Percentiles rank a stretch among this genome's conserved stretches.
phyloP scores from a whole-genome alignment of 1,140 invertebrate species.

The Drosophila quadrilineata region DNA sequence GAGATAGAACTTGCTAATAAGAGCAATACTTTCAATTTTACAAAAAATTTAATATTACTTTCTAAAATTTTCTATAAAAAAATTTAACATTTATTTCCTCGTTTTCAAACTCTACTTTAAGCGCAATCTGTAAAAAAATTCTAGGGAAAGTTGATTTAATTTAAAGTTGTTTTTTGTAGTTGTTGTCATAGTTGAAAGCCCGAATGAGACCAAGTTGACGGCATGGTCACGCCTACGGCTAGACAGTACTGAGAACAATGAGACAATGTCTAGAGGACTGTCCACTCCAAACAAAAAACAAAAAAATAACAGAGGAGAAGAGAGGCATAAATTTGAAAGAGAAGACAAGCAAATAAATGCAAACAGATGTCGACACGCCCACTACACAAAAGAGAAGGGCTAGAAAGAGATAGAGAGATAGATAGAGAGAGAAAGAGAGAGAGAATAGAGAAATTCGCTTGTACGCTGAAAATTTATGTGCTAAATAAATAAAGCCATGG shows the following conservation, averaged over 20 bases:
- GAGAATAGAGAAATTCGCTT: slow-evolving; percentile 50
- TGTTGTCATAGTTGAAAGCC: too few species aligned
- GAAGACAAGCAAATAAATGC: slow-evolving; percentile 68
- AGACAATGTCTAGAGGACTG: slow-evolving; percentile 29
- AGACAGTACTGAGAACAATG: slow-evolving; percentile 9
- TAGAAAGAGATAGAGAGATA: slow-evolving; percentile 24
- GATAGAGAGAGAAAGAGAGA: slow-evolving; percentile 11
- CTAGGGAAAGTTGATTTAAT: slow-evolving; percentile 22
- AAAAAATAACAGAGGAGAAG: too few species aligned
- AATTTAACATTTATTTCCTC: too few species aligned
- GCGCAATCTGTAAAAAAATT: slow-evolving; percentile 2
- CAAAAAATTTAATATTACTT: too few species aligned
- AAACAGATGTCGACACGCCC: slow-evolving; percentile 59
- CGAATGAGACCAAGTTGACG: not conserved
- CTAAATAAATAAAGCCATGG: slow-evolving; percentile 79
- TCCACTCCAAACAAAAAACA: too few species aligned
- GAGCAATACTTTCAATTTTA: too few species aligned
- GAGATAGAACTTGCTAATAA: too few species aligned
- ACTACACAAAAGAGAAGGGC: not conserved
- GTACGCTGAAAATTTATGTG: slow-evolving; percentile 72
- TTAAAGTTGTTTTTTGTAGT: not conserved
- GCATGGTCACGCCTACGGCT: slow-evolving; percentile 49
- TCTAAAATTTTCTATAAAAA: too few species aligned
- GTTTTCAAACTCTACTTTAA: slow-evolving; percentile 2
- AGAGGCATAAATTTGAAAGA: too few species aligned